phyloP scores from a whole-genome alignment of 2,888 invertebrate species.

The Cephus pygmeus region DNA sequence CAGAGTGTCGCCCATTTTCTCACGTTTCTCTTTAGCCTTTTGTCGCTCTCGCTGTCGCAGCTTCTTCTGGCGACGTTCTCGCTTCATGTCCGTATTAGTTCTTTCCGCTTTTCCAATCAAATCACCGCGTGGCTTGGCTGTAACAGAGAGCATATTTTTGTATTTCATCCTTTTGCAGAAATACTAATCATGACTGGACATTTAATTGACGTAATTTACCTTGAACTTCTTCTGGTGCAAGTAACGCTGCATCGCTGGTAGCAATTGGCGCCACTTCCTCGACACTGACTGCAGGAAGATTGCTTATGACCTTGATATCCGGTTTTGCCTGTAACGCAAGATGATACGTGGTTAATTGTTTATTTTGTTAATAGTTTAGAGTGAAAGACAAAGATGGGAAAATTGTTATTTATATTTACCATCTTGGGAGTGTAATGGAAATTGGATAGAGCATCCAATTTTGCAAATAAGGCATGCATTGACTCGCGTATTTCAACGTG shows the following conservation, averaged over 20 bases:
- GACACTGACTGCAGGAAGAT: slow-evolving; percentile 90
- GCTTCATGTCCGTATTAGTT: slow-evolving; percentile 86
- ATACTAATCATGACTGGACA: slow-evolving; percentile 1
- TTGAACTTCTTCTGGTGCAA: slow-evolving; percentile 94
- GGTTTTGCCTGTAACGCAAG: slow-evolving; percentile 73
- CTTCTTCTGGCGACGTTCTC: slow-evolving; percentile 90
- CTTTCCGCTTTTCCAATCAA: slow-evolving; percentile 82
- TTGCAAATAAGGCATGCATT: slow-evolving; percentile 82
- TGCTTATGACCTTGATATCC: slow-evolving; percentile 90
- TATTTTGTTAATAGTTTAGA: neutral
- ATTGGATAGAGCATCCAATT: slow-evolving; percentile 92
- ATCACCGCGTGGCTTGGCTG: slow-evolving; percentile 67
- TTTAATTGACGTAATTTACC: slow-evolving; percentile 61
- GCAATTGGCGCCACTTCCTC: slow-evolving; percentile 96
- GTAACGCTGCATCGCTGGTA: slow-evolving; percentile 83
- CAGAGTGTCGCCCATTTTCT: slow-evolving; percentile 35
- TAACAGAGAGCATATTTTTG: slow-evolving; percentile 30
- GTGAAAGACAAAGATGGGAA: slow-evolving; percentile 1
- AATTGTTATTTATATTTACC: slow-evolving; percentile 57
- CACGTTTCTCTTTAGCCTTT: slow-evolving; percentile 66
- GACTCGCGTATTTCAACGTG: slow-evolving; percentile 82
- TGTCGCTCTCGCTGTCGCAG: slow-evolving; percentile 74
- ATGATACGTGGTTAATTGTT: neutral
- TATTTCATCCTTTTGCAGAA: slow-evolving; percentile 6
- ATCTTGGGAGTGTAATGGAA: slow-evolving; percentile 94